Evolutionary conservation across 2,113 vertebrate species (phyloP).

Genomic region (Danionella cerebrum): DNA sequence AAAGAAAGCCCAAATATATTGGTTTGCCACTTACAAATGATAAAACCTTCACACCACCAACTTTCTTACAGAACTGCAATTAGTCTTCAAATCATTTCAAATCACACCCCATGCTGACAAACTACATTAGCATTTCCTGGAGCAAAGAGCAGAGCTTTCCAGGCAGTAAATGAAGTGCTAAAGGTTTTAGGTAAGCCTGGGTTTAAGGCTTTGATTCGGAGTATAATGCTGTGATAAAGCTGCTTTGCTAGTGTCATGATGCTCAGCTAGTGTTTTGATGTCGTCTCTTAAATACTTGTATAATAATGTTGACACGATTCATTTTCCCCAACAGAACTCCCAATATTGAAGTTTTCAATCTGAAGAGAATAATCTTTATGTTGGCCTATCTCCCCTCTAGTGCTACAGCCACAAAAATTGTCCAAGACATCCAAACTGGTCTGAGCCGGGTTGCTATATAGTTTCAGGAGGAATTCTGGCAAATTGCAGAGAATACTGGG

Average conservation of each 20-base stretch:
- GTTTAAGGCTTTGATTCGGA: constrained; percentile 16
- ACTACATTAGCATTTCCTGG: background rate
- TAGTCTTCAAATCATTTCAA: background rate
- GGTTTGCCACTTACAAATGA: too few relatives aligned
- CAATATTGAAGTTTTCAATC: too few relatives aligned
- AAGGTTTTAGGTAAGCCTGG: background rate
- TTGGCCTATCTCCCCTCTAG: too few relatives aligned
- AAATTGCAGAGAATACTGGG: too few relatives aligned
- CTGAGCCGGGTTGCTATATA: too few relatives aligned
- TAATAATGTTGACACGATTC: too few relatives aligned
- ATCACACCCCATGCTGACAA: background rate
- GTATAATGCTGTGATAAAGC: background rate
- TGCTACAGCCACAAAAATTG: too few relatives aligned
- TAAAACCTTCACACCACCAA: background rate
- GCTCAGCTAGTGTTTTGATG: background rate
- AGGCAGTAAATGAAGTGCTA: background rate
- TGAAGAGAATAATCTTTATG: too few relatives aligned
- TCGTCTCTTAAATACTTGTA: background rate
- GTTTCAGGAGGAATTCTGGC: too few relatives aligned
- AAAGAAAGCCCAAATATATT: background rate
- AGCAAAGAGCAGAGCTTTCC: background rate
- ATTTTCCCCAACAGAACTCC: too few relatives aligned
- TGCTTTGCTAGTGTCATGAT: background rate
- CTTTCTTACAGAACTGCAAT: background rate
- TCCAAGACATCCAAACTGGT: too few relatives aligned